phyloP scores from a whole-genome alignment of 2,113 vertebrate genomes.

The Formicarius rufipectus region DNA sequence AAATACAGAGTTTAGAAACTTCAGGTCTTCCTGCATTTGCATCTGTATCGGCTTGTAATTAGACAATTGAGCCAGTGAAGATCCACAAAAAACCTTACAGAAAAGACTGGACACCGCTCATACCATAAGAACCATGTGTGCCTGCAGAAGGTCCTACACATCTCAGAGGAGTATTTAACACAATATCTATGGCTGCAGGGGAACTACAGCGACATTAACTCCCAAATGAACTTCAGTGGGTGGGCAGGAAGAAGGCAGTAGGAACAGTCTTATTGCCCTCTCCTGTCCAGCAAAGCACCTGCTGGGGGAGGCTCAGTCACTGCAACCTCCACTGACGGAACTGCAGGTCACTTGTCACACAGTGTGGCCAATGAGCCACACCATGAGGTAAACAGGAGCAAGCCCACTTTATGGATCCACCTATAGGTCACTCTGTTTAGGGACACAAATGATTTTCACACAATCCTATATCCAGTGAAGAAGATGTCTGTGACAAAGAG shows the following conservation, averaged over 20 bases:
- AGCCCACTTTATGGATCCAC: background rate
- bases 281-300: background rate
- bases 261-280: background rate
- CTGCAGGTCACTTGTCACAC: background rate
- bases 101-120: background rate
- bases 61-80: accelerated
- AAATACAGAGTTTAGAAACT: background rate
- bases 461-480: background rate
- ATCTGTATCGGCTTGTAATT: accelerated
- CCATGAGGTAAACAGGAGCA: background rate
- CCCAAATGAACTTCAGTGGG: background rate
- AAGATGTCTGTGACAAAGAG: background rate
- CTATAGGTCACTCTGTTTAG: background rate
- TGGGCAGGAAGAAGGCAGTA: background rate
- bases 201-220: background rate
- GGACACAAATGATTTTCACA: background rate
- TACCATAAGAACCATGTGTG: background rate
- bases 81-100: background rate
- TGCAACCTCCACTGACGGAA: background rate
- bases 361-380: background rate
- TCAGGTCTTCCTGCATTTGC: background rate
- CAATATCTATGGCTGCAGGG: background rate
- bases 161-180: background rate
- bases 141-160: background rate
- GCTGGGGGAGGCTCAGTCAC: background rate